These are phyloP conservation scores for Syndactyla subalaris DNA, from an alignment of 2,797 vertebrate species.

Conservation along the genomic window DNA sequence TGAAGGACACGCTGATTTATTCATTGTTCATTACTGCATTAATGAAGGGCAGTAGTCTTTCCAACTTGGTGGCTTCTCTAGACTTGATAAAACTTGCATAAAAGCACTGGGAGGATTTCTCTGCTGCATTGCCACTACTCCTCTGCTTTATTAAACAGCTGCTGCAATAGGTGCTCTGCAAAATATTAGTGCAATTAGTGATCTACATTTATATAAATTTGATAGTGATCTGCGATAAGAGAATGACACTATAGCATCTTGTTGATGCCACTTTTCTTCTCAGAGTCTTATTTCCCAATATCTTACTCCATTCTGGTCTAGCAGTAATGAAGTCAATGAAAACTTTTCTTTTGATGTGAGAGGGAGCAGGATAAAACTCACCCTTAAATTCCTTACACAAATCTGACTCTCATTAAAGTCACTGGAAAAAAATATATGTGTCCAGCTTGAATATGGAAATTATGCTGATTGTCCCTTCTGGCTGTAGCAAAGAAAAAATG, in stretches of 20 bases:
- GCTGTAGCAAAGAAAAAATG: neutral
- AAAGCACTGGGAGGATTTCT: slow-evolving; percentile 19
- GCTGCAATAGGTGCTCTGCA: neutral
- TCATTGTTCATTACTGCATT: slow-evolving; percentile 53
- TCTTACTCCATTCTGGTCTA: slow-evolving; percentile 21
- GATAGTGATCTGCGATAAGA: slow-evolving; percentile 28
- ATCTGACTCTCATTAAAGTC: slow-evolving; percentile 25
- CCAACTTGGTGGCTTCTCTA: neutral
- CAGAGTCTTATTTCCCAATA: slow-evolving; percentile 27
- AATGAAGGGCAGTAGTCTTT: slow-evolving; percentile 50
- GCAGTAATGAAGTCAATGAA: slow-evolving; percentile 42
- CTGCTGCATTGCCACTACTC: neutral
- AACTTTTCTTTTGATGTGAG: slow-evolving; percentile 46
- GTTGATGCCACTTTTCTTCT: slow-evolving; percentile 44
- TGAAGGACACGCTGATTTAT: slow-evolving; percentile 57
- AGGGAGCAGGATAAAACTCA: slow-evolving; percentile 9
- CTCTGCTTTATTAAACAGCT: slow-evolving; percentile 31
- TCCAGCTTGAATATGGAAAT: neutral
- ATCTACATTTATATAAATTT: slow-evolving; percentile 33
- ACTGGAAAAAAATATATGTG: slow-evolving; percentile 2
- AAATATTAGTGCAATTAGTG: neutral
- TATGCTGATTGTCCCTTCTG: slow-evolving; percentile 24
- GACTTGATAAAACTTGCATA: slow-evolving; percentile 51
- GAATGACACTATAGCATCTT: neutral
- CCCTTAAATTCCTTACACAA: neutral